Conservation (phyloP, 2,888 invertebrate species). For the Drosophila incognita region DNA sequence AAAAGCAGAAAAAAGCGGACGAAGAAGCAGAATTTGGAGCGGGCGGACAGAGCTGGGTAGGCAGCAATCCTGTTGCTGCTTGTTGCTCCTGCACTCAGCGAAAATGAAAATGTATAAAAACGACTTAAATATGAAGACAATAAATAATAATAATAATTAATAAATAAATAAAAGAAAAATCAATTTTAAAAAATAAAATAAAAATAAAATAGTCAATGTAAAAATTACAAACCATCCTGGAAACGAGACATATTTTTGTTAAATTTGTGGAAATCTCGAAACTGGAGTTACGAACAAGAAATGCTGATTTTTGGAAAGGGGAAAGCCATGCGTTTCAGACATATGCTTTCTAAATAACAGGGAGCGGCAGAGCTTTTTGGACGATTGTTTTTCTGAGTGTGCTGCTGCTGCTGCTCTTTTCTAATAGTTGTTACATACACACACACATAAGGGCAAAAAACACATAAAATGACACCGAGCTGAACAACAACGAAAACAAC, state of each 20-base stretch:
- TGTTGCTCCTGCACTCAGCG: slow-evolving; percentile 38
- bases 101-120: not conserved
- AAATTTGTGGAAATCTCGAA: not conserved
- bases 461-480: slow-evolving; percentile 48
- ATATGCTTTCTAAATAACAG: not conserved
- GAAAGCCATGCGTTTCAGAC: not conserved
- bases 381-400: not conserved
- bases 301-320: not conserved
- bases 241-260: not conserved
- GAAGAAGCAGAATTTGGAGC: not conserved
- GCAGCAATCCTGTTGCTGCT: slow-evolving; percentile 59
- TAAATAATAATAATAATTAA: not conserved
- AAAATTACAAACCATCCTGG: not conserved
- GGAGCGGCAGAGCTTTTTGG: not conserved
- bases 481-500: slow-evolving; percentile 19
- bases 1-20: slow-evolving; percentile 36
- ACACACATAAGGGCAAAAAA: slow-evolving; percentile 48
- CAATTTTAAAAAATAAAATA: too few species aligned
- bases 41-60: not conserved
- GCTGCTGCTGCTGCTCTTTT: slow-evolving; percentile 54
- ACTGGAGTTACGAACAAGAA: not conserved
- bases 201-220: not conserved
- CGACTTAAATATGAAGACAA: too few species aligned
- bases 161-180: not conserved
- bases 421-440: slow-evolving; percentile 71